Evolutionary conservation across 1,140 invertebrate species (phyloP).

Genomic region (Dufourea novaeangliae): DNA sequence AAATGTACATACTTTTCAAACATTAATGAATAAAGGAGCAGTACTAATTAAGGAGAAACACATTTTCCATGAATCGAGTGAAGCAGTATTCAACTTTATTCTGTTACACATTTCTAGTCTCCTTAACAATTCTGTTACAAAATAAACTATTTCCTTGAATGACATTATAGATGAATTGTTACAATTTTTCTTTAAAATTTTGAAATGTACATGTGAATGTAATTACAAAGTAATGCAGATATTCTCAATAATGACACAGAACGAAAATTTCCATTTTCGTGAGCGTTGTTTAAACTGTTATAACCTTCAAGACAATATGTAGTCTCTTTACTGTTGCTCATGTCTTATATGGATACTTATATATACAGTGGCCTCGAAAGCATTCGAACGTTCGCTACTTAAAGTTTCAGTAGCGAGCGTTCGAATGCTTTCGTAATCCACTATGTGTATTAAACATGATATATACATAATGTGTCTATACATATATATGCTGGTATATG

Average conservation of each 20-base stretch:
- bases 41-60: neutral
- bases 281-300: constrained; percentile 5
- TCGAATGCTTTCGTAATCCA: too few relatives aligned
- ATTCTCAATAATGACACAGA: constrained; percentile 1
- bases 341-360: constrained; percentile 3
- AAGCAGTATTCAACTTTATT: too few relatives aligned
- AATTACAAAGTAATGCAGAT: constrained; percentile 11
- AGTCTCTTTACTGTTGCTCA: neutral
- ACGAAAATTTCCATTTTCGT: neutral
- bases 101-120: neutral
- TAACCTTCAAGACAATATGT: neutral
- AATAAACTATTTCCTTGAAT: neutral
- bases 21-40: neutral
- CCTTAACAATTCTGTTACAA: neutral
- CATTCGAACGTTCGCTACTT: too few relatives aligned
- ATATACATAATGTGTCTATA: too few relatives aligned
- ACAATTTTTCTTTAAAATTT: neutral
- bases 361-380: neutral
- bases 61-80: neutral
- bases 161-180: neutral
- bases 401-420: too few relatives aligned
- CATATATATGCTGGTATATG: too few relatives aligned
- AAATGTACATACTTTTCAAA: neutral
- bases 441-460: too few relatives aligned
- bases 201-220: neutral